These are phyloP conservation scores for Leptinotarsa tumamoca DNA, from an alignment of 2,888 invertebrate genomes.

Conservation along the genomic window DNA sequence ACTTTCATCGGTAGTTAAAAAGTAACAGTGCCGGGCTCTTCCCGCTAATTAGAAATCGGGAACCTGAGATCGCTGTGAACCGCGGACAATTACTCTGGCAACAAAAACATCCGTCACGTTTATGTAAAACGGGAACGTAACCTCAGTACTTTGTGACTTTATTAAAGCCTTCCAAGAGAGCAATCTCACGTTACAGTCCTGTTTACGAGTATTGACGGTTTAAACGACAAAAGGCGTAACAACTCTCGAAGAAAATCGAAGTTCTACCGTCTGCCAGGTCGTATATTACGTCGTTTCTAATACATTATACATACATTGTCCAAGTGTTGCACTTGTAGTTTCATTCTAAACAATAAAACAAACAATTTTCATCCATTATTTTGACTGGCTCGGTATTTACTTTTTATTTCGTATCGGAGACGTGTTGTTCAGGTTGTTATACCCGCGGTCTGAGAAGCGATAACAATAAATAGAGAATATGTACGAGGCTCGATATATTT, in stretches of 20 bases:
- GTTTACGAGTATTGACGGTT: slow-evolving; percentile 27
- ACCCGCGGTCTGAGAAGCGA: slow-evolving; percentile 30
- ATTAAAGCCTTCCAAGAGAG: slow-evolving; percentile 40
- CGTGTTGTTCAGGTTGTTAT: slow-evolving; percentile 36
- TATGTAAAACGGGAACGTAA: slow-evolving; percentile 6
- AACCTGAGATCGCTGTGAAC: neutral
- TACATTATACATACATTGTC: slow-evolving; percentile 47
- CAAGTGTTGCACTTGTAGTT: slow-evolving; percentile 40
- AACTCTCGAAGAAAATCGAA: slow-evolving; percentile 24
- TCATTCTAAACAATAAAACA: slow-evolving; percentile 43
- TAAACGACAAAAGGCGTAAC: slow-evolving; percentile 22
- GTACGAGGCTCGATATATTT: slow-evolving; percentile 24
- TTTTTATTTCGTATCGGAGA: slow-evolving; percentile 31
- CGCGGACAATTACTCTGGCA: slow-evolving; percentile 15
- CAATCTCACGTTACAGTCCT: slow-evolving; percentile 39
- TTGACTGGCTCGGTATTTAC: slow-evolving; percentile 43
- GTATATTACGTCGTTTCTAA: slow-evolving; percentile 37
- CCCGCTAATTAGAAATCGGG: neutral
- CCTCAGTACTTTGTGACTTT: slow-evolving; percentile 37
- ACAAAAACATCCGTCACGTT: slow-evolving; percentile 23
- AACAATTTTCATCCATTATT: slow-evolving; percentile 47
- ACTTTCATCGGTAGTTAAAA: neutral
- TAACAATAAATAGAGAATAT: slow-evolving; percentile 36
- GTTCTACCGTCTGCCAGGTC: slow-evolving; percentile 20
- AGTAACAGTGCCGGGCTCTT: neutral